Percentiles rank a stretch among this genome's conserved stretches.
Evolutionary conservation across 2,888 invertebrate genomes (phyloP).

Genomic region (Troides aeacus): DNA sequence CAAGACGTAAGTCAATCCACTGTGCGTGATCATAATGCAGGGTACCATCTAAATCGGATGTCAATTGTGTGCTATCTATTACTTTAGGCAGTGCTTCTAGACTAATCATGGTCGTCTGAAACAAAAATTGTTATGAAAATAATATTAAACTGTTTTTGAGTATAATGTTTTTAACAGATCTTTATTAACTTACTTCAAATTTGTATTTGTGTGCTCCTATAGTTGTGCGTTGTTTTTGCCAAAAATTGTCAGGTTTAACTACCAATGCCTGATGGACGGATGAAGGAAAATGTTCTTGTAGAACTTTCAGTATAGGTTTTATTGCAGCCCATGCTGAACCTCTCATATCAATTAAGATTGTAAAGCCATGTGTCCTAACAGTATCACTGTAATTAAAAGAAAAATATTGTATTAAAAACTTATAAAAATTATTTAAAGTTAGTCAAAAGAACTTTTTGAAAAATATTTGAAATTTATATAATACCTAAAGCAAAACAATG

Average conservation of each 20-base stretch:
- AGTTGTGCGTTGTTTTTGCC: constrained; percentile 99
- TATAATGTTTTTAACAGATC: not conserved
- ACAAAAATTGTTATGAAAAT: constrained; percentile 33
- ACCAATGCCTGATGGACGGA: constrained; percentile 96
- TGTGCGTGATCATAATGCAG: constrained; percentile 97
- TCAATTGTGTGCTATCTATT: constrained; percentile 95
- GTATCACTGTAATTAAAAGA: constrained; percentile 85
- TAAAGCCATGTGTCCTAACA: constrained; percentile 92
- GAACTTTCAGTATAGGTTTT: constrained; percentile 97
- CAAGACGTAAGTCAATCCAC: constrained; percentile 96
- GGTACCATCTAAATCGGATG: constrained; percentile 95
- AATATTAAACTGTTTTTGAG: not conserved
- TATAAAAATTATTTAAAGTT: too few species aligned
- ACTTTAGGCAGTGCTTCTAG: constrained; percentile 96
- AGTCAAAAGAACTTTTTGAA: too few species aligned
- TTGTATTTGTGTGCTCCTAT: constrained; percentile 99
- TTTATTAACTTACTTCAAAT: constrained; percentile 88
- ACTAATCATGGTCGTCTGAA: constrained; percentile 97
- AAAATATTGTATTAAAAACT: not conserved
- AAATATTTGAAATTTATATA: too few species aligned
- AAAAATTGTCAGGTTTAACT: constrained; percentile 99
- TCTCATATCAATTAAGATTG: constrained; percentile 98
- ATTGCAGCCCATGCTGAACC: constrained; percentile 97
- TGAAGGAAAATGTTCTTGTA: constrained; percentile 97
- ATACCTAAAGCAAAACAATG: too few species aligned